Percentiles rank a stretch among this genome's conserved stretches.
These are phyloP conservation scores for Pecten maximus DNA, from an alignment of 2,888 invertebrate species.

Conservation along the genomic window DNA sequence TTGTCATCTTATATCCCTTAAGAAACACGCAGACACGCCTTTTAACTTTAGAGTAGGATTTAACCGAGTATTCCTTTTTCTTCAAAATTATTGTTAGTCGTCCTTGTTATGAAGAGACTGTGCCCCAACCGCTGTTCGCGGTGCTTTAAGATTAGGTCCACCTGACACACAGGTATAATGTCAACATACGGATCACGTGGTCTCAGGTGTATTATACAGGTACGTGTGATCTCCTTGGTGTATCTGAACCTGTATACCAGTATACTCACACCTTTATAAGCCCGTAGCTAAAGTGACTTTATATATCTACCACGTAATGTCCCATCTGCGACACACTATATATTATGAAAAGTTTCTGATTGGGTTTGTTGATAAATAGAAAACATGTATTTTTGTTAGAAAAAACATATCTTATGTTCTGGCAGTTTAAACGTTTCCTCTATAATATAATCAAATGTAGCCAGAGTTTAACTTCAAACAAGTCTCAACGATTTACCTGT, in stretches of 20 bases:
- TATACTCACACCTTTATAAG: background rate
- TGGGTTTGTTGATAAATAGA: background rate
- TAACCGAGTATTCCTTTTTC: background rate
- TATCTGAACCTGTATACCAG: background rate
- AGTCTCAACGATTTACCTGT: background rate
- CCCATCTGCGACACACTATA: background rate
- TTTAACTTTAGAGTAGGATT: background rate
- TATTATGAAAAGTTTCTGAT: background rate
- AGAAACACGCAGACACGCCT: background rate
- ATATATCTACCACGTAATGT: background rate
- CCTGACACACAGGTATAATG: conserved; percentile 13
- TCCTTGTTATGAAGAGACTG: background rate
- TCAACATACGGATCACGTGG: background rate
- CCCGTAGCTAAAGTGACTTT: background rate
- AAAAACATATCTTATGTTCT: background rate
- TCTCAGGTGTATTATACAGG: background rate
- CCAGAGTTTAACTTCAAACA: background rate
- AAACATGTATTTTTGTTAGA: background rate
- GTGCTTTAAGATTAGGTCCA: background rate
- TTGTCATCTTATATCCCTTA: background rate
- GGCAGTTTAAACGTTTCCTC: background rate
- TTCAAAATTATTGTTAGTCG: background rate
- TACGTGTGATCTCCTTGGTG: background rate
- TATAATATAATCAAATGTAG: background rate
- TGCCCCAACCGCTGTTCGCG: background rate